Evolutionary conservation across 2,888 invertebrate genomes (phyloP), one percentile per base, ranked within the genome.

Genomic region (Drosophila aldrichi): DNA sequence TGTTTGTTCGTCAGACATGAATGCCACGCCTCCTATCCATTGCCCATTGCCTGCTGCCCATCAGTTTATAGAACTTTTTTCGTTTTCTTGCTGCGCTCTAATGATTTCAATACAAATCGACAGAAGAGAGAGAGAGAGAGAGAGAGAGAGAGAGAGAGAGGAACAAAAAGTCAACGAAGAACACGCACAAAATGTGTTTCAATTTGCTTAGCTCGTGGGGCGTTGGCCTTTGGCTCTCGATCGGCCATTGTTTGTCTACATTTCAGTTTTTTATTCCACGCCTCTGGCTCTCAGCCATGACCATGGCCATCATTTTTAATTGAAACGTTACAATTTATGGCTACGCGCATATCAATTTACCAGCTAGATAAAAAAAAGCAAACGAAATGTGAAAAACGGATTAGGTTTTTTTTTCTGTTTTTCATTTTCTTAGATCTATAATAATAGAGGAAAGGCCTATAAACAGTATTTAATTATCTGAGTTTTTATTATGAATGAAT

Each of bases 1-100:
- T 84, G 83, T 80, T 85, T 77, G 82, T 74, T 86, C 83, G 75
- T 77, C 83, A 82, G 86, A 80, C 86, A 85, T 82, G 82, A 80
- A 79, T 72, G 71, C 75, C 44, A 40, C 65, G 3, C 14, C n/a
- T 18, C n/a, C 29, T n/a, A n/a, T n/a, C n/a, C n/a, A n/a, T n/a
- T n/a, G n/a, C n/a, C 14, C 36, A 10, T 7, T 1, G 20, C 9
- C 36, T 16, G 7, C 51, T 16, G 51, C 20, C 36, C 51, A 34
- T 1, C 51, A 16, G 20, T 22, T 51, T 34, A 34, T 52, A 22
- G 22, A 34, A 18, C 40, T 62, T 63, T 25, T n/a, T 25, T 46
- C 58, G 18, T 32, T 48, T 25, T 25, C 40, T n/a, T 46, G 20
- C 43, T 71, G 62, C 72, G 88, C 82, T 80, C 86, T 88, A 84